Conservation (phyloP, 2,797 vertebrate species). For the Epinephelus coioides region DNA sequence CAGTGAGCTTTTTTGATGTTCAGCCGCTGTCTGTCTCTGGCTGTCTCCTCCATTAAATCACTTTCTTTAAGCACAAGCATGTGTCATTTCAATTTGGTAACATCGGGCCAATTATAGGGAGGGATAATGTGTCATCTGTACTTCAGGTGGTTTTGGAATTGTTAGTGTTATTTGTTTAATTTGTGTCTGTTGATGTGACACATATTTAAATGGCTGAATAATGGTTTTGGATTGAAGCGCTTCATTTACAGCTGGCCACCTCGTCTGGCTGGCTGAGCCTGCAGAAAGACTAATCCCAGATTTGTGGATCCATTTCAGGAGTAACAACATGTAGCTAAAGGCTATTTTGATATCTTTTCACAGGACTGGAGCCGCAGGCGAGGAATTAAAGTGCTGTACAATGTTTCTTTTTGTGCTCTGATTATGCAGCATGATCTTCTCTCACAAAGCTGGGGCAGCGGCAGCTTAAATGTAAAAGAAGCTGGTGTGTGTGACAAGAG, state of each 20-base stretch:
- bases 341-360: constrained; percentile 64
- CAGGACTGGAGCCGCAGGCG: constrained; percentile 44
- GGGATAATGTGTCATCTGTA: not conserved
- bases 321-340: constrained; percentile 57
- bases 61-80: not conserved
- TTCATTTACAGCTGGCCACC: constrained; percentile 30
- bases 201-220: constrained; percentile 14
- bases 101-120: not conserved
- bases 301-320: constrained; percentile 71
- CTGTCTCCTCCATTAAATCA: constrained; percentile 19
- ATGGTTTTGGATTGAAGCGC: constrained; percentile 26
- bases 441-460: constrained; percentile 50
- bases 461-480: constrained; percentile 34
- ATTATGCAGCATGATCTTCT: constrained; percentile 53
- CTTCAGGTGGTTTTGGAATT: constrained; percentile 13
- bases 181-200: constrained; percentile 8
- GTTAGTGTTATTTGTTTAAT: not conserved
- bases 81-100: not conserved
- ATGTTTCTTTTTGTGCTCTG: constrained; percentile 61
- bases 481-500: constrained; percentile 22
- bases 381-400: constrained; percentile 60
- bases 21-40: not conserved
- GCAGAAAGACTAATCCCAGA: constrained; percentile 71
- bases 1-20: not conserved
- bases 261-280: constrained; percentile 45